A percentile compares a stretch with the other conserved stretches of the same genome.
Evolutionary conservation across 2,797 vertebrate species (phyloP).

Genomic region (Hephaestus fuliginosus): DNA sequence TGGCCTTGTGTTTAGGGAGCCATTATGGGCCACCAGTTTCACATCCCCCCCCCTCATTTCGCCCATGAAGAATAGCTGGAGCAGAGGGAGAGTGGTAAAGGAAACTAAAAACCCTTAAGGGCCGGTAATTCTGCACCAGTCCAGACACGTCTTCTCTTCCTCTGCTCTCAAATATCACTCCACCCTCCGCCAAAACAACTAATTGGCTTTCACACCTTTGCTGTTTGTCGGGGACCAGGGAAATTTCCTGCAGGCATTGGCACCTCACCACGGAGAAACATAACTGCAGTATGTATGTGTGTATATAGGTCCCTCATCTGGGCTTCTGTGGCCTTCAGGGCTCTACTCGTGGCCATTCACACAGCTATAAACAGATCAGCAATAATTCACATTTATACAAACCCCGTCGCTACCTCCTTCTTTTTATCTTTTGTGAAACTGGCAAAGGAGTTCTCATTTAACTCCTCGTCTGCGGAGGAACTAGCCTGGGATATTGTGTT

Average conservation of each 20-base stretch:
- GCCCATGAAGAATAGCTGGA: conserved; percentile 56
- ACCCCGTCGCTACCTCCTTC: background rate
- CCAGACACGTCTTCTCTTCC: conserved; percentile 77
- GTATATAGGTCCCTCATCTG: background rate
- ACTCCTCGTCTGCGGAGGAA: background rate
- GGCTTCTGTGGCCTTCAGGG: background rate
- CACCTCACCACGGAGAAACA: conserved; percentile 29
- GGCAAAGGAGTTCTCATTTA: background rate
- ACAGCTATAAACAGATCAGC: conserved; percentile 16
- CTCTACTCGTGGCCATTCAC: conserved; percentile 7
- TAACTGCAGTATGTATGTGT: background rate
- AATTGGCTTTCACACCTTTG: conserved; percentile 87
- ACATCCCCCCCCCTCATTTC: conserved; percentile 1
- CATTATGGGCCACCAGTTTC: conserved; percentile 46
- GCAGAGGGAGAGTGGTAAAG: conserved; percentile 62
- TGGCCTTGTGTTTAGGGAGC: conserved; percentile 49
- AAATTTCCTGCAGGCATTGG: conserved; percentile 61
- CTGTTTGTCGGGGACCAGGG: conserved; percentile 70
- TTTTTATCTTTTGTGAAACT: conserved; percentile 15
- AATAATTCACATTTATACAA: conserved; percentile 5
- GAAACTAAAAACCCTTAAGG: conserved; percentile 73
- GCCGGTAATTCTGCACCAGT: conserved; percentile 73
- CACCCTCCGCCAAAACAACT: conserved; percentile 67
- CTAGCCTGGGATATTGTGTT: background rate
- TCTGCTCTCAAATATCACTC: conserved; percentile 70